These are phyloP conservation scores for Thinocorus orbignyianus DNA, from an alignment of 2,113 vertebrate species.

Conservation along the genomic window DNA sequence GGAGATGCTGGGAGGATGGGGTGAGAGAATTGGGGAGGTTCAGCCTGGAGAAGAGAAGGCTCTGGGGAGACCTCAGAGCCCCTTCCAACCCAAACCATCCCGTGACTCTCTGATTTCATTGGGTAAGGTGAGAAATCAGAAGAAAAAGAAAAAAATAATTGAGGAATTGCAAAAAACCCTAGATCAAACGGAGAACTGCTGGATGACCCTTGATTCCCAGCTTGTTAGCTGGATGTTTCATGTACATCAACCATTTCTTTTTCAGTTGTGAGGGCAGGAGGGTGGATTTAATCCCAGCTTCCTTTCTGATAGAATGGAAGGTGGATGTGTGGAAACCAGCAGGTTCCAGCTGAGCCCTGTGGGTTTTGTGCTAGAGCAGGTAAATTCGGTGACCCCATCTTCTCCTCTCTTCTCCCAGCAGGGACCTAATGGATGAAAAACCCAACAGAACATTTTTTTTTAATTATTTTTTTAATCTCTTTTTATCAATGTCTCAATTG, in stretches of 20 bases:
- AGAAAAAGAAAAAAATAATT: background rate
- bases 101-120: background rate
- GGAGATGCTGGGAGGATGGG: background rate
- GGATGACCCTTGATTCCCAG: background rate
- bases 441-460: background rate
- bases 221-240: background rate
- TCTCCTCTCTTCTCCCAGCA: background rate
- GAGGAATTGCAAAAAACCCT: background rate
- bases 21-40: background rate
- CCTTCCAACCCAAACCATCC: background rate
- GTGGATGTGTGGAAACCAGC: background rate
- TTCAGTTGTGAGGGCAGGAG: background rate
- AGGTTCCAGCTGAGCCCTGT: background rate
- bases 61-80: background rate
- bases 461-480: background rate
- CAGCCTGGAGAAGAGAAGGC: background rate
- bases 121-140: background rate
- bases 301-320: background rate
- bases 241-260: background rate
- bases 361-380: background rate
- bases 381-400: background rate
- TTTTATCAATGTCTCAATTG: background rate
- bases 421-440: background rate
- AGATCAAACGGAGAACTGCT: background rate
- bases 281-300: background rate